Percentiles rank a stretch among this genome's conserved stretches.
These are phyloP conservation scores for Conistra vaccinii DNA, from an alignment of 2,888 invertebrate species.

Conservation along the genomic window DNA sequence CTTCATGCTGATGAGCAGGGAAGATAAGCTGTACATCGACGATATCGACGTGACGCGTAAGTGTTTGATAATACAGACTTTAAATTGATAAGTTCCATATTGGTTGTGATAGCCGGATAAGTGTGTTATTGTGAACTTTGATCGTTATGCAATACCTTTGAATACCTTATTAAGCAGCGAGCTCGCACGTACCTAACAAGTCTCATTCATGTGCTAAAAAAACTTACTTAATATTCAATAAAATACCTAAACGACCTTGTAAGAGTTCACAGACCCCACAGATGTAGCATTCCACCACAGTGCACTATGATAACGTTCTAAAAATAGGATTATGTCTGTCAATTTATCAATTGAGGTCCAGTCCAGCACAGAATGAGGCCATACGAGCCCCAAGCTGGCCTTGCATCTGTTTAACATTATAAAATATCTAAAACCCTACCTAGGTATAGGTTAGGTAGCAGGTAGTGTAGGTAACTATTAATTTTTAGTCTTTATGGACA, in stretches of 20 bases:
- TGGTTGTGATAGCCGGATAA: conserved; percentile 32
- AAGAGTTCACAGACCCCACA: background rate
- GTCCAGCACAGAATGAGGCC: background rate
- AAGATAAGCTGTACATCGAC: conserved; percentile 84
- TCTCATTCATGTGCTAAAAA: conserved; percentile 11
- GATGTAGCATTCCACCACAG: background rate
- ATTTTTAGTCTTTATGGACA: too few species aligned
- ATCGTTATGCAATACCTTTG: conserved; percentile 33
- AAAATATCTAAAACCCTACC: too few species aligned
- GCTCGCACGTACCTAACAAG: background rate
- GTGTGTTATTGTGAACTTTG: conserved; percentile 44
- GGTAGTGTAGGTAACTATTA: background rate
- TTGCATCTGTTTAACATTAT: background rate
- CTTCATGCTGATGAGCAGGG: conserved; percentile 83
- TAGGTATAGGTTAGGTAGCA: too few species aligned
- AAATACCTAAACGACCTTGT: background rate
- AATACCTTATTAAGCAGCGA: too few species aligned
- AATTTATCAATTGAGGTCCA: conserved; percentile 40
- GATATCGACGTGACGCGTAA: conserved; percentile 85
- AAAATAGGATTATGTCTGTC: conserved; percentile 11
- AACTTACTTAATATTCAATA: background rate
- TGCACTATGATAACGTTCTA: conserved; percentile 16
- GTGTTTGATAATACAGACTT: conserved; percentile 63
- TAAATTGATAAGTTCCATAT: conserved; percentile 16
- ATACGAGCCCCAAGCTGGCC: background rate